These are phyloP conservation scores for Napeogenes sylphis DNA, from an alignment of 2,888 invertebrate species.

Conservation along the genomic window DNA sequence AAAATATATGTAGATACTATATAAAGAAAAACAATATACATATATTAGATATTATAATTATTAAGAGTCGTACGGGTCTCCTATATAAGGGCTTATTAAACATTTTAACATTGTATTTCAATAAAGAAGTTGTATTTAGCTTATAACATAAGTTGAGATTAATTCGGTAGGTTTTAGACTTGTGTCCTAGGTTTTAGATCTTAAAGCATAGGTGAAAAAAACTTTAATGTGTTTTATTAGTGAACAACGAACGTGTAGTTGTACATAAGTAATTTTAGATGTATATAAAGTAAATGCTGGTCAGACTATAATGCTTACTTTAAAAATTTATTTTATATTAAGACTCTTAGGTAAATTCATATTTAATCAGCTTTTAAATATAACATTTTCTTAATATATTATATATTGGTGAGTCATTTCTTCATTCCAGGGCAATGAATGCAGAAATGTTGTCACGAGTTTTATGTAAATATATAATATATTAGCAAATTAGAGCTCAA, in stretches of 20 bases:
- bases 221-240: constrained; percentile 24
- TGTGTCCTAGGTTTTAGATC: background rate
- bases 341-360: background rate
- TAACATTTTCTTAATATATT: constrained; percentile 14
- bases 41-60: background rate
- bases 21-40: background rate
- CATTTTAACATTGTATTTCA: too few species aligned
- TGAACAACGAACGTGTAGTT: constrained; percentile 31
- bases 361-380: constrained; percentile 12
- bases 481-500: background rate
- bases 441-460: constrained; percentile 49
- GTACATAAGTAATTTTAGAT: constrained; percentile 33
- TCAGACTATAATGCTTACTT: constrained; percentile 44
- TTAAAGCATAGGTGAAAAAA: constrained; percentile 20
- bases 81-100: background rate
- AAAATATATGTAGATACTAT: background rate
- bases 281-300: constrained; percentile 52
- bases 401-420: constrained; percentile 44
- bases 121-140: too few species aligned
- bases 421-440: constrained; percentile 72
- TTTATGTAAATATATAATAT: constrained; percentile 4
- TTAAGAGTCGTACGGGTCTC: constrained; percentile 12
- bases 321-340: constrained; percentile 7
- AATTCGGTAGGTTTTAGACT: too few species aligned
- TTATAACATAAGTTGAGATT: too few species aligned